Evolutionary conservation across 2,888 invertebrate genomes (phyloP).

Genomic region (Crioceris asparagi): DNA sequence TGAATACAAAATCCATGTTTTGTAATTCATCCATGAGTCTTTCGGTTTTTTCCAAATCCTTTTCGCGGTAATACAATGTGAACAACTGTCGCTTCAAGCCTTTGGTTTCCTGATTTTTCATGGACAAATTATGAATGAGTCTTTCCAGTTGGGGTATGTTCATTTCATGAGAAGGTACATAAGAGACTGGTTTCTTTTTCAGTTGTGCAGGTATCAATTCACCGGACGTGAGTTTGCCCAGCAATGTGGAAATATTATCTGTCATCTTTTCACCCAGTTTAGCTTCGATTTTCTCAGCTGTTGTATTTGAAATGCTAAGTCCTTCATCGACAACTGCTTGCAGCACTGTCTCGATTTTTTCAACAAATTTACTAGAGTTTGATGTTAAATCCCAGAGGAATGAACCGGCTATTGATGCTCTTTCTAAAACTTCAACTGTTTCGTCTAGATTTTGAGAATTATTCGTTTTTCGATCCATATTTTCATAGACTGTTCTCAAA

Average conservation of each 20-base stretch:
- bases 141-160: slow-evolving; percentile 47
- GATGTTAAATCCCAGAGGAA: slow-evolving; percentile 44
- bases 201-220: slow-evolving; percentile 45
- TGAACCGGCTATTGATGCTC: slow-evolving; percentile 43
- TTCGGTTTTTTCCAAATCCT: slow-evolving; percentile 50
- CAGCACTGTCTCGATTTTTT: slow-evolving; percentile 43
- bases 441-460: slow-evolving; percentile 18
- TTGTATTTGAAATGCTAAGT: slow-evolving; percentile 49
- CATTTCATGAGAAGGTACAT: slow-evolving; percentile 37
- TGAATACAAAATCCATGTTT: slow-evolving; percentile 46
- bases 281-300: slow-evolving; percentile 53
- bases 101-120: slow-evolving; percentile 46
- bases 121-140: slow-evolving; percentile 43
- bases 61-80: slow-evolving; percentile 49
- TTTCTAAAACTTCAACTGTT: slow-evolving; percentile 22
- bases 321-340: slow-evolving; percentile 51
- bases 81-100: slow-evolving; percentile 53
- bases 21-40: slow-evolving; percentile 45
- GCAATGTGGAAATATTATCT: slow-evolving; percentile 47
- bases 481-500: slow-evolving; percentile 44
- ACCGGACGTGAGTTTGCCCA: slow-evolving; percentile 54
- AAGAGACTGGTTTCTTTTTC: slow-evolving; percentile 32
- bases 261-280: slow-evolving; percentile 56
- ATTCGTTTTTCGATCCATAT: slow-evolving; percentile 27
- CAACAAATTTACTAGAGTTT: slow-evolving; percentile 37